Base-by-base conservation (phyloP, 2,888 invertebrate genomes). In the Trissolcus brochymenae region DNA sequence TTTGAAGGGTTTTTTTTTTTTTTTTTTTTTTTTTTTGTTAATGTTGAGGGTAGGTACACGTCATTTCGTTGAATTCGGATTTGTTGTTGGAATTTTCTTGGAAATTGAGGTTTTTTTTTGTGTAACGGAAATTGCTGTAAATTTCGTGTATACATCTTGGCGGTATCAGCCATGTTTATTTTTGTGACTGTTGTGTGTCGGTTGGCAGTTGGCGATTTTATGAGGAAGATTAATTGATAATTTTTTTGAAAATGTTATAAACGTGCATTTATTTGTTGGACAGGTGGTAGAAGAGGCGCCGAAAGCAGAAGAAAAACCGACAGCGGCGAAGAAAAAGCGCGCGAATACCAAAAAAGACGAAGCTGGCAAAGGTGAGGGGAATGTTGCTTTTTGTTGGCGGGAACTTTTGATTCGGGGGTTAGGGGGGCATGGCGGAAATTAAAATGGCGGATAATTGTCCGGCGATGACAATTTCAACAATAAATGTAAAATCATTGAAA, bases 291-390 rank as follows among this genome's bases (percentile, higher is more conserved):
- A 62, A 9, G 71, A 71, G 13, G 29, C 53, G 13, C 59, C 65
- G 0, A 64, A 73, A 16, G 65, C n/a, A 1, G 72, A 73, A 14
- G 73, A 73, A 21, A 73, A 73, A 16, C 64, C 64, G 16, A n/a
- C 17, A 14, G 71, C 53, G 6, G 57, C 64, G 6, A 66, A 61
- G 60, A 73, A 73, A 73, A 73, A 55, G 65, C 65, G 73, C 65
- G 73, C 60, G 25, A 66, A 60, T 17, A 43, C 55, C 9, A 65
- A 60, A 73, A 66, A 73, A 55, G 73, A 73, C 9, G 73, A 66
- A 7, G 13, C 61, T 14, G 73, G 60, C 16, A 60, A 60, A 73
- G 73, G 73, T 65, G 16, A 73, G 55, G 16, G 21, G n/a, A n/a
- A 16, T 14, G 25, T 17, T 54, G 19, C 46, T 60, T 61, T 70